Conservation (phyloP, 2,113 vertebrate genomes). For the Caranx melampygus region DNA sequence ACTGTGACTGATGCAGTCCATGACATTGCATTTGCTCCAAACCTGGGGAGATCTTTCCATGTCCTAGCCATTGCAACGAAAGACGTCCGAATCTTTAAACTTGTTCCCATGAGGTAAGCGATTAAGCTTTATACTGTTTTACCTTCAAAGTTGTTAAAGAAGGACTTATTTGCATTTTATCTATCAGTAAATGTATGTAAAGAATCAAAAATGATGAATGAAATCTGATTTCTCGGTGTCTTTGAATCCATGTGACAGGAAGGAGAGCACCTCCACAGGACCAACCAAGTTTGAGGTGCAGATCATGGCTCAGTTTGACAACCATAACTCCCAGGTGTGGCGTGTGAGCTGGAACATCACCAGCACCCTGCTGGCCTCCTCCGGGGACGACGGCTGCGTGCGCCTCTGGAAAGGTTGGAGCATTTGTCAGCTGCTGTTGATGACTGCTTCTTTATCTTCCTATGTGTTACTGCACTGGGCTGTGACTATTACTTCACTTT, state of each 20-base stretch:
- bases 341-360: constrained; percentile 99
- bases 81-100: constrained; percentile 97
- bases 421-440: not conserved
- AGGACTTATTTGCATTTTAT: not conserved
- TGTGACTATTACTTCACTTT: no score
- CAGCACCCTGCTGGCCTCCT: constrained; percentile 96
- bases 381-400: constrained; percentile 96
- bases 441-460: not conserved
- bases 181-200: not conserved
- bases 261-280: constrained; percentile 90
- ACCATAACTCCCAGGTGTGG: constrained; percentile 98
- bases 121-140: not conserved
- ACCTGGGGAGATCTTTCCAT: constrained; percentile 96
- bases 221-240: not conserved
- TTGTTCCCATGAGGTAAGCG: constrained; percentile 92
- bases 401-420: constrained; percentile 96
- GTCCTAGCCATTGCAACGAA: constrained; percentile 97
- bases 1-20: constrained; percentile 96
- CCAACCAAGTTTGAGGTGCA: constrained; percentile 96
- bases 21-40: constrained; percentile 97
- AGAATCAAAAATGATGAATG: not conserved
- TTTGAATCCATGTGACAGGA: constrained; percentile 78
- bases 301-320: constrained; percentile 96
- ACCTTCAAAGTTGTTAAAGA: not conserved
- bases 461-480: not conserved